Evolutionary conservation across 1,140 invertebrate species (phyloP).

Genomic region (Bombus difficillimus): DNA sequence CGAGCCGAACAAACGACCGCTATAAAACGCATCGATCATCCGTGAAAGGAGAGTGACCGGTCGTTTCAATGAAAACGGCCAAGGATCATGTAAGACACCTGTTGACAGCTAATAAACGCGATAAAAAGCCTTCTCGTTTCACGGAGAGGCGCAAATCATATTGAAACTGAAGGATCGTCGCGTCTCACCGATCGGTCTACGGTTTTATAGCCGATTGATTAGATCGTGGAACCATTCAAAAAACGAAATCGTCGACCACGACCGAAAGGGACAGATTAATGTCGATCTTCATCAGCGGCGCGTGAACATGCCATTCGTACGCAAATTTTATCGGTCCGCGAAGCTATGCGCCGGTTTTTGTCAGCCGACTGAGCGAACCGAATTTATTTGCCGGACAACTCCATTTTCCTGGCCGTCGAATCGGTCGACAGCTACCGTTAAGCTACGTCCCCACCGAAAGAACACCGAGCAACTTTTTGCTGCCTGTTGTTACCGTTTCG

Average conservation of each 20-base stretch:
- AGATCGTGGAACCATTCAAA: neutral
- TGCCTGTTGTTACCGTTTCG: neutral
- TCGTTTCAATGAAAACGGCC: neutral
- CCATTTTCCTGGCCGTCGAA: slow-evolving; percentile 5
- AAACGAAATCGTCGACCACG: slow-evolving; percentile 13
- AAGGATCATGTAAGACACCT: slow-evolving; percentile 25
- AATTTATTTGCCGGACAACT: slow-evolving; percentile 46
- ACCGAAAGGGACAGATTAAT: slow-evolving; percentile 15
- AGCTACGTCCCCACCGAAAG: neutral
- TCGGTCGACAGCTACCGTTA: neutral
- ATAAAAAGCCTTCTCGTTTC: neutral
- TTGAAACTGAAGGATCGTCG: neutral
- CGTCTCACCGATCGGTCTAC: too few relatives aligned
- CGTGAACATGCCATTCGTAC: slow-evolving; percentile 34
- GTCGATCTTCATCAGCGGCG: slow-evolving; percentile 33
- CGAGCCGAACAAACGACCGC: neutral
- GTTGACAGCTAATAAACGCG: slow-evolving; percentile 18
- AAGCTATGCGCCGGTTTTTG: slow-evolving; percentile 17
- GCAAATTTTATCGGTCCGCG: slow-evolving; percentile 36
- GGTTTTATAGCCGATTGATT: neutral
- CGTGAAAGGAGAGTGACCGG: too few relatives aligned
- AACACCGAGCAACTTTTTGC: neutral
- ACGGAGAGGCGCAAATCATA: neutral
- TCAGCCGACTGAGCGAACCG: neutral
- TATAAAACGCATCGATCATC: slow-evolving; percentile 29